These are phyloP conservation scores for Condylura cristata DNA, from an alignment of 2,113 vertebrate genomes.

Conservation along the genomic window DNA sequence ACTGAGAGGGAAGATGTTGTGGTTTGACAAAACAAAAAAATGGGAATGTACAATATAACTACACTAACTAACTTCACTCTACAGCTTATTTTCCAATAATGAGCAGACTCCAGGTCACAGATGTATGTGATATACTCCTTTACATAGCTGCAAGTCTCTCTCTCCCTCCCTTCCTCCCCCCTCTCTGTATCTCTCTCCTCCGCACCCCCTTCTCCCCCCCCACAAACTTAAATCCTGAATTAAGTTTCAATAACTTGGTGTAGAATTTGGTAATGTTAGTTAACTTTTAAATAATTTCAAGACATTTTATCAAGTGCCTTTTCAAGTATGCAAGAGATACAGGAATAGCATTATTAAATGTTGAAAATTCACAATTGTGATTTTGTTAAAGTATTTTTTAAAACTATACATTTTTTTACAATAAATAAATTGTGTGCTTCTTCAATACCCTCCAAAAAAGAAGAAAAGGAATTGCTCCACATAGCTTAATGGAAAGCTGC, in stretches of 20 bases:
- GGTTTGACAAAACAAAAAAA: background rate
- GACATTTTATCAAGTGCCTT: background rate
- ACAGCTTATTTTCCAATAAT: background rate
- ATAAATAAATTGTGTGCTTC: background rate
- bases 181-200: too few species aligned
- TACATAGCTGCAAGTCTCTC: background rate
- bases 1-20: background rate
- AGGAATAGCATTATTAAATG: background rate
- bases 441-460: background rate
- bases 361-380: background rate
- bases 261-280: background rate
- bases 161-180: too few species aligned
- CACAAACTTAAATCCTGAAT: background rate
- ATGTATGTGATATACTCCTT: background rate
- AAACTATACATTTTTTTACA: background rate
- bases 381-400: background rate
- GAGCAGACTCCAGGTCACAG: background rate
- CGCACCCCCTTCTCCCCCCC: background rate
- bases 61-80: background rate
- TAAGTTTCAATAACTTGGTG: slow-evolving; percentile 13
- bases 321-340: background rate
- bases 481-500: background rate
- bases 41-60: background rate
- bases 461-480: background rate
- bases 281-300: background rate